These are phyloP conservation scores for Oceanodroma tethys DNA, from an alignment of 2,113 vertebrate genomes.

Conservation along the genomic window DNA sequence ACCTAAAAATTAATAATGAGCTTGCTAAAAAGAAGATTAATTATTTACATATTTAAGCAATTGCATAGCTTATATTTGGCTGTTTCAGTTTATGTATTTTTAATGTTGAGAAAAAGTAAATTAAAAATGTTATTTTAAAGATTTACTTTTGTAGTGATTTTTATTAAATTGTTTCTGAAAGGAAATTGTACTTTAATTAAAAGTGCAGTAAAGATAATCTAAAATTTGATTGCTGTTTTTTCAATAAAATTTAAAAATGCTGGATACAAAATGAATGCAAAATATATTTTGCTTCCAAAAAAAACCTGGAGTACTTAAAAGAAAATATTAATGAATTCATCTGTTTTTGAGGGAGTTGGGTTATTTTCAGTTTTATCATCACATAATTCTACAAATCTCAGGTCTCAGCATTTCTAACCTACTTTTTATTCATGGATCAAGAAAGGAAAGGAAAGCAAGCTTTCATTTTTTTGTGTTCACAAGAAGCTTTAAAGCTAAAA, in stretches of 20 bases:
- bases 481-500: not conserved
- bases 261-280: not conserved
- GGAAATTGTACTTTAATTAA: not conserved
- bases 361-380: not conserved
- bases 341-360: not conserved
- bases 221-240: not conserved
- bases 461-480: not conserved
- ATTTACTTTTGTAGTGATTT: not conserved
- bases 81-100: not conserved
- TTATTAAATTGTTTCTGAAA: not conserved
- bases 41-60: not conserved
- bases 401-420: not conserved
- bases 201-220: not conserved
- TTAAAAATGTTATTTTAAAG: not conserved
- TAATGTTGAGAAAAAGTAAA: not conserved
- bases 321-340: not conserved
- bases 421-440: not conserved
- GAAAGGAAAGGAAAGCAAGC: not conserved
- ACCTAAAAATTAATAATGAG: not conserved
- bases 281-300: not conserved
- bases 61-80: not conserved
- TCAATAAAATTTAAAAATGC: not conserved
- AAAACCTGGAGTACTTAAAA: not conserved
- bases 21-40: not conserved
- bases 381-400: not conserved